Base-by-base conservation (phyloP, 2,797 vertebrate species). In the Macrochelys suwanniensis region DNA sequence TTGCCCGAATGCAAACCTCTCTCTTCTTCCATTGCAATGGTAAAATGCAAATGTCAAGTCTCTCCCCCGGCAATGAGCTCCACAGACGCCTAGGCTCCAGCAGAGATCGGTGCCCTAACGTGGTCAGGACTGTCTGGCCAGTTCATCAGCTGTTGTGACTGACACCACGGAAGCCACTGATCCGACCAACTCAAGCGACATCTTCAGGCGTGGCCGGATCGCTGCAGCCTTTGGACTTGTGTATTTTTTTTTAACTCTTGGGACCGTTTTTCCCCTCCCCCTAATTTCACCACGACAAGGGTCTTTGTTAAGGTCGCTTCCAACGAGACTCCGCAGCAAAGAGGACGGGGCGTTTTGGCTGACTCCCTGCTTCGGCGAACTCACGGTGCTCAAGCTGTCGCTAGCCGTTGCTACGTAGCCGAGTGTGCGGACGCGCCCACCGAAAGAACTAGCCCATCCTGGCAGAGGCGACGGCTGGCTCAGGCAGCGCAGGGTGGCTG, bases 241-340 rank as follows among this genome's bases (percentile, higher is more conserved):
- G n/a, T 82, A 81, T 92, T 94, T 88, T 92, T 94, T 88, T 0
- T 97, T 97, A 4, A 50, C 89, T 90, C 49, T 90, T 92, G 85
- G n/a, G 80, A 96, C 93, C 91, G 59, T 88, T 80, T 61, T 21
- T 23, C 89, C 47, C 78, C 59, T n/a, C 23, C 91, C 53, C 68
- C 74, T 88, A 2, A 1, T 82, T 95, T 96, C 84, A 59, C 82
- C 82, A 49, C 81, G 95, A 97, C 96, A 97, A 97, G 87, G 95
- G 90, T 96, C 92, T 94, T 93, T 45, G 31, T 19, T 4, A 93
- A 42, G 9, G 81, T 82, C 88, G 84, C 53, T 83, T 95, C 71
- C 49, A 78, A 95, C 76, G 82, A 96, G 74, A 93, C 89, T 84
- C 57, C 90, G 87, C 96, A 95, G 82, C 1, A 0, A 93, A 91